phyloP scores from a whole-genome alignment of 2,797 vertebrate species.

The Thunnus albacares region DNA sequence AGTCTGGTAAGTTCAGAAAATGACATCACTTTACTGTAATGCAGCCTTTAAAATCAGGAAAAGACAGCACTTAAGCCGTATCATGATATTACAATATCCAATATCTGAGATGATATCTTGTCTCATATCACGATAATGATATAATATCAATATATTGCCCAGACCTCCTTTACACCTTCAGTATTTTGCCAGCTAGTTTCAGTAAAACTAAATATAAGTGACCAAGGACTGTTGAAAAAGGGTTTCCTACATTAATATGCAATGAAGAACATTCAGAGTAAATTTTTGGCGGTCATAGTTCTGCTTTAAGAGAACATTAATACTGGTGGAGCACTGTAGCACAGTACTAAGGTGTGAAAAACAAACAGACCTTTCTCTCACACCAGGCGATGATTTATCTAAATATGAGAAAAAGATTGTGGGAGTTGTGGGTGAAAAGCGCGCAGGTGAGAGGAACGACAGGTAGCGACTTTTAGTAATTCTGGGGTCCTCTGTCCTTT shows the following conservation, averaged over 20 bases:
- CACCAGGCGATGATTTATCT: background rate
- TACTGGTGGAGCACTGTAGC: background rate
- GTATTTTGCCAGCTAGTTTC: background rate
- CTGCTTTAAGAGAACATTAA: background rate
- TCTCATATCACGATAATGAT: too few species aligned
- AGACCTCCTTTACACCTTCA: background rate
- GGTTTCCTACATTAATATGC: background rate
- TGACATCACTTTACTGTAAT: too few species aligned
- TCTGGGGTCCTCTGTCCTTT: background rate
- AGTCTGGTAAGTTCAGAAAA: too few species aligned
- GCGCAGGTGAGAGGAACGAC: background rate
- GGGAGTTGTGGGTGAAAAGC: background rate
- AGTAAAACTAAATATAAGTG: background rate
- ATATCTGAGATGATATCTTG: too few species aligned
- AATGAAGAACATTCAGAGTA: background rate
- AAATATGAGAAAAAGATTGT: background rate
- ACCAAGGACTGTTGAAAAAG: too few species aligned
- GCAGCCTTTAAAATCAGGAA: too few species aligned
- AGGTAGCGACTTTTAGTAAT: background rate
- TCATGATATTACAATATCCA: too few species aligned
- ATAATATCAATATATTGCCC: too few species aligned
- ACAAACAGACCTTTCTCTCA: background rate
- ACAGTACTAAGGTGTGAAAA: background rate
- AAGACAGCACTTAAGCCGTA: too few species aligned
- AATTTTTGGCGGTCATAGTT: background rate